These are phyloP conservation scores for Nomia melanderi DNA, from an alignment of 1,140 invertebrate species.

Conservation along the genomic window DNA sequence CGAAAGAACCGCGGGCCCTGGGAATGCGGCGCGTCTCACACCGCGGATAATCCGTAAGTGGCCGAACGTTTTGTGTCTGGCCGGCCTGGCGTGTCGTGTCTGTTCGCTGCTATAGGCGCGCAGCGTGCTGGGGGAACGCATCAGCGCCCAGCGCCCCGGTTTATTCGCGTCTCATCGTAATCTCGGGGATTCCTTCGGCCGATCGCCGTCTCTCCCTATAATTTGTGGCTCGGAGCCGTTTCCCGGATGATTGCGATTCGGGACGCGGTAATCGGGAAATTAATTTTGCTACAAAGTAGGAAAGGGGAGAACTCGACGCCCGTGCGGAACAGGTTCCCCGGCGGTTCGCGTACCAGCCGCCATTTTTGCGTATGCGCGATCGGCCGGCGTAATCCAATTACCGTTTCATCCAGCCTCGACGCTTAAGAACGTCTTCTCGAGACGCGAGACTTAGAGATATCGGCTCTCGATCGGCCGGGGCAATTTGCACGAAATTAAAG, in stretches of 20 bases:
- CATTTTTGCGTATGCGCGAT: background rate
- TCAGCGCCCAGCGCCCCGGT: background rate
- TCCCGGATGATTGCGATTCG: conserved; percentile 38
- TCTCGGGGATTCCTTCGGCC: conserved; percentile 1
- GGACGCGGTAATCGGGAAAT: conserved; percentile 32
- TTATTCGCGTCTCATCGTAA: conserved; percentile 15
- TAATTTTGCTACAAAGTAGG: conserved; percentile 25
- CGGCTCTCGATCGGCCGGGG: background rate
- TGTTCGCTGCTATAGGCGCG: conserved; percentile 21
- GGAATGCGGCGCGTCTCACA: conserved; percentile 52
- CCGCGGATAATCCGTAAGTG: conserved; percentile 61
- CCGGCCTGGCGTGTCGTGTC: conserved; percentile 26
- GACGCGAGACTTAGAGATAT: conserved; percentile 1
- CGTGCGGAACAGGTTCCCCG: conserved; percentile 9
- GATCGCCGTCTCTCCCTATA: conserved; percentile 19
- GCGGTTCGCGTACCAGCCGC: background rate
- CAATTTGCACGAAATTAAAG: conserved; percentile 47
- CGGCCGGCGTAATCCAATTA: conserved; percentile 33
- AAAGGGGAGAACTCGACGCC: no score
- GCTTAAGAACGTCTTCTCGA: background rate
- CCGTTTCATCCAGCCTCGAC: background rate
- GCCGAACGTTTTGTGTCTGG: conserved; percentile 42
- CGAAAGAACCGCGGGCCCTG: conserved; percentile 44
- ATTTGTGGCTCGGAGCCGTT: conserved; percentile 20
- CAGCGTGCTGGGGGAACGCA: background rate